Percentiles rank a stretch among this genome's conserved stretches.
phyloP scores from a whole-genome alignment of 2,797 vertebrate genomes.

The Percopsis omiscomaycus region DNA sequence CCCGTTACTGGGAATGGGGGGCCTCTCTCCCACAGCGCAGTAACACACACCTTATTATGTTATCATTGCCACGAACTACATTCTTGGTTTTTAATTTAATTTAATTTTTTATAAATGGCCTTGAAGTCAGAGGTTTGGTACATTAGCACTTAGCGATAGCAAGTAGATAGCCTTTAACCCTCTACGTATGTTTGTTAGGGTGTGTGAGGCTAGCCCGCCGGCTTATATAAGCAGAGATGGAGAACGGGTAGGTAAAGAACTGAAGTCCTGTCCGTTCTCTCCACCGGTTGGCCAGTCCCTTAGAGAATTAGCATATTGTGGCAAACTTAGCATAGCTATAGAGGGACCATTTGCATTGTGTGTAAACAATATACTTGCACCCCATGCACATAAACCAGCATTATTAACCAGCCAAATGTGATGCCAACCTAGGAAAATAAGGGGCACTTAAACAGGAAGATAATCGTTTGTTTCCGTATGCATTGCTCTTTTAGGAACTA shows the following conservation, averaged over 20 bases:
- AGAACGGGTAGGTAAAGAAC: constrained; percentile 57
- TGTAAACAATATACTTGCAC: constrained; percentile 71
- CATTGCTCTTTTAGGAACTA: constrained; percentile 62
- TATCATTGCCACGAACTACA: constrained; percentile 63
- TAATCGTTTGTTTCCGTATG: constrained; percentile 61
- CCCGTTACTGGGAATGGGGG: constrained; percentile 24
- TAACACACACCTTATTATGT: constrained; percentile 64
- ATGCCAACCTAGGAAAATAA: constrained; percentile 68
- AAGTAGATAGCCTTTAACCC: constrained; percentile 70
- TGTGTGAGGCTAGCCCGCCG: constrained; percentile 52
- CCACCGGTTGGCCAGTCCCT: constrained; percentile 64
- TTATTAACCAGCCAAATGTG: constrained; percentile 80
- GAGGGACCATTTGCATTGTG: constrained; percentile 72
- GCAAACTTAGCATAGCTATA: constrained; percentile 67
- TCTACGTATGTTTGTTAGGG: constrained; percentile 67
- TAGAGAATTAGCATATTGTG: constrained; percentile 68
- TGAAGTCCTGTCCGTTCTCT: constrained; percentile 53
- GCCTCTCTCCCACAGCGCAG: constrained; percentile 50
- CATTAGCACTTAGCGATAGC: constrained; percentile 84
- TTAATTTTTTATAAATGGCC: constrained; percentile 61
- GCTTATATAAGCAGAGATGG: constrained; percentile 55
- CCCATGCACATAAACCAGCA: constrained; percentile 82
- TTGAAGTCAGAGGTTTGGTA: constrained; percentile 74
- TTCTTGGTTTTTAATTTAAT: constrained; percentile 67
- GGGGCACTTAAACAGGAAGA: constrained; percentile 68